These are phyloP conservation scores for Volucella bombylans DNA, from an alignment of 2,888 invertebrate species.

Conservation along the genomic window DNA sequence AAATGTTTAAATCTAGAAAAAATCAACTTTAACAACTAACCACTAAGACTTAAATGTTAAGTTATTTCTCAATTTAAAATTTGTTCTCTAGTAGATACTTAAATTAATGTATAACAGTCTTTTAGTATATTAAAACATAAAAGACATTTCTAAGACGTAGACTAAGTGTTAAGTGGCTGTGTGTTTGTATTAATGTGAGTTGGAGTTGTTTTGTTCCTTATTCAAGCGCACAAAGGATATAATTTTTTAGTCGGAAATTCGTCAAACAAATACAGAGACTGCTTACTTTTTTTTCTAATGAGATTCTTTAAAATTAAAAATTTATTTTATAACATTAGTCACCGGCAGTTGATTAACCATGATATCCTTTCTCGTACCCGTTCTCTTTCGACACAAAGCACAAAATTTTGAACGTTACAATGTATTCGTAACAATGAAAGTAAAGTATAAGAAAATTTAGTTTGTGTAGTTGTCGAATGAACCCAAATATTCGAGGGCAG, in stretches of 20 bases:
- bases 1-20: constrained; percentile 1
- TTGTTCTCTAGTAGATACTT: constrained; percentile 60
- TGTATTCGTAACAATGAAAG: constrained; percentile 1
- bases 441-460: constrained; percentile 83
- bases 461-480: constrained; percentile 98
- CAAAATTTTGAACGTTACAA: constrained; percentile 15
- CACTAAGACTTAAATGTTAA: constrained; percentile 55
- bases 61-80: constrained; percentile 19
- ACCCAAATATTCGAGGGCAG: constrained; percentile 98
- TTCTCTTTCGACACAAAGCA: constrained; percentile 26
- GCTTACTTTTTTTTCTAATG: no score
- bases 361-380: background rate
- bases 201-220: background rate
- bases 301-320: constrained; percentile 1
- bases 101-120: constrained; percentile 81
- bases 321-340: constrained; percentile 32
- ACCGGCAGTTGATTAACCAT: constrained; percentile 47
- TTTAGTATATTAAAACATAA: constrained; percentile 80
- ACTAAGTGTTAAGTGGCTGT: constrained; percentile 19
- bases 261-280: background rate
- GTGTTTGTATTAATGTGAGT: constrained; percentile 6
- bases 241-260: background rate
- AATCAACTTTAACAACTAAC: constrained; percentile 73
- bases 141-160: constrained; percentile 72
- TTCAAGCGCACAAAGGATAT: constrained; percentile 50